phyloP scores from a whole-genome alignment of 1,140 invertebrate species.

The Drosophila rhopaloa region DNA sequence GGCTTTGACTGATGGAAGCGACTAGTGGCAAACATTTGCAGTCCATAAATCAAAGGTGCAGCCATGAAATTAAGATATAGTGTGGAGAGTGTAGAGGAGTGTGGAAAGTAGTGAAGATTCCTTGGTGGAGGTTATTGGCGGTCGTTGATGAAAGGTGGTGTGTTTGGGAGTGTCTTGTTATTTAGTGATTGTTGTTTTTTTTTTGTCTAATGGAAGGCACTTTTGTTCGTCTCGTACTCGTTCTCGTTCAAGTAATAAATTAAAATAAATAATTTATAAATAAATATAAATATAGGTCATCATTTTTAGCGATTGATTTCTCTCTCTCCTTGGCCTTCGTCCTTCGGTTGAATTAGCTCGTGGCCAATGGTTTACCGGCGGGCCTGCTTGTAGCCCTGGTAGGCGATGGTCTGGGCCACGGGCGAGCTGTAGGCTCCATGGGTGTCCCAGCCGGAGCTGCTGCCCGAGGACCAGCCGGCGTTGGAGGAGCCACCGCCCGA shows the following conservation, averaged over 20 bases:
- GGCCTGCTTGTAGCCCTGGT: constrained; percentile 84
- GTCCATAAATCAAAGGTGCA: constrained; percentile 70
- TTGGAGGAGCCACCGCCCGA: constrained; percentile 69
- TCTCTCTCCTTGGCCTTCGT: constrained; percentile 47
- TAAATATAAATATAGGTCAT: constrained; percentile 82
- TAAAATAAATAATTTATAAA: constrained; percentile 84
- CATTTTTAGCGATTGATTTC: constrained; percentile 75
- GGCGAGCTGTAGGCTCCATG: constrained; percentile 84
- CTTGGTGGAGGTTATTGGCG: constrained; percentile 43
- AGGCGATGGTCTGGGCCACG: constrained; percentile 85
- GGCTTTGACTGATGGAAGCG: constrained; percentile 73
- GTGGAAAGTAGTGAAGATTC: constrained; percentile 37
- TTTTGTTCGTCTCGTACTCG: constrained; percentile 66
- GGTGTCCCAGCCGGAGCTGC: constrained; percentile 78
- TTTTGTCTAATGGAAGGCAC: constrained; percentile 73
- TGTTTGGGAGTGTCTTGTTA: constrained; percentile 43
- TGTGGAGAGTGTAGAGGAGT: constrained; percentile 27
- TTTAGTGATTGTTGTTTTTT: constrained; percentile 48
- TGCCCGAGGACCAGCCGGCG: constrained; percentile 72
- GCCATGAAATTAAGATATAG: constrained; percentile 51
- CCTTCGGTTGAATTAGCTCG: constrained; percentile 13
- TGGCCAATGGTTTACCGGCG: constrained; percentile 67
- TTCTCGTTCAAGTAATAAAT: constrained; percentile 83
- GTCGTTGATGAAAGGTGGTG: constrained; percentile 62
- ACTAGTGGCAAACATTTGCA: constrained; percentile 77